Base-by-base conservation (phyloP, 2,797 vertebrate species). In the Dromococcyx pavoninus region DNA sequence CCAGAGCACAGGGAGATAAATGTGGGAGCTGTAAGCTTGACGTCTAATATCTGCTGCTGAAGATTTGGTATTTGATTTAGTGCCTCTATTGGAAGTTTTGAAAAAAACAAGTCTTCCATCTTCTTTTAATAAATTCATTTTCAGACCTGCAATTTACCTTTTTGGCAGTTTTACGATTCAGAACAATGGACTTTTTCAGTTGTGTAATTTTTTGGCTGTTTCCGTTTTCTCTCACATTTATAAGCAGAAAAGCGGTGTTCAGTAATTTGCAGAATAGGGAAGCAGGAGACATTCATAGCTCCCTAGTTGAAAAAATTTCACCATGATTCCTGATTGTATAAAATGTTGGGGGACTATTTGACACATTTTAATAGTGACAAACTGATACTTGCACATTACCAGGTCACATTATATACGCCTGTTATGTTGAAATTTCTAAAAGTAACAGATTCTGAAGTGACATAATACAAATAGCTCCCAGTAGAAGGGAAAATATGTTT, bases 1-100 rank as follows among this genome's bases (percentile, higher is more conserved):
- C 11, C 53, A 90, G 74, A 86, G 79, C 95, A 79, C 48, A 24
- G 61, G 32, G 97, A 97, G 96, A 97, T 94, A 93, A 97, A 97
- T 97, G 96, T 97, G 66, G 75, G 82, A 96, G 93, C 96, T 89
- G 53, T 28, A 86, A 93, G 82, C 94, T 74, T 97, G 97, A 96
- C 84, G 76, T 96, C 96, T 97, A 95, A 97, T 98, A 97, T 97
- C 97, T 97, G 88, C 94, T 96, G 58, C 89, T 95, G 95, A 96
- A 95, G 96, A 97, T 97, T 90, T 97, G 93, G 88, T 86, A 85
- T 97, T 97, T 98, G 97, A 98, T 98, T 97, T 97, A 98, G 88
- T 94, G 92, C 96, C 89, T 97, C 88, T 96, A 66, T 94, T 94
- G 85, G 80, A 96, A 94, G 93, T 88, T 94, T 90, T 91, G 94